These are phyloP conservation scores for Chaetura pelagica DNA, from an alignment of 2,113 vertebrate species.

Conservation along the genomic window DNA sequence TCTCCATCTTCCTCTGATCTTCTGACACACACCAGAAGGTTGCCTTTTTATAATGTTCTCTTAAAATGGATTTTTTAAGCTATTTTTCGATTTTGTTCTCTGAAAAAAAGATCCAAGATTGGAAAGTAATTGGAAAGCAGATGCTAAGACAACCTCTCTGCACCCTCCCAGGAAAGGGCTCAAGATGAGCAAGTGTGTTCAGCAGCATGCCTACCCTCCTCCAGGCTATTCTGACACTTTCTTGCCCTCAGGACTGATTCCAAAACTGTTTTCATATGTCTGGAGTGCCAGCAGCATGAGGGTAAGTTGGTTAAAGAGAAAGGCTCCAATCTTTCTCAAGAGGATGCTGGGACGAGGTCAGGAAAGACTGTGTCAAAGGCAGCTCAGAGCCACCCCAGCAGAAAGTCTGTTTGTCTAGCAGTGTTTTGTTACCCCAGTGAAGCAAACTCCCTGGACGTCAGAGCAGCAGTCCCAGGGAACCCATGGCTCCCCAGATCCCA, in stretches of 20 bases:
- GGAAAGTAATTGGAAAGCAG: background rate
- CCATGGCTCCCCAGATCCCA: background rate
- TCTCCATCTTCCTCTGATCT: constrained; percentile 12
- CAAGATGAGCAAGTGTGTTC: background rate
- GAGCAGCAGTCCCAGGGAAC: background rate
- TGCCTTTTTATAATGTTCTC: background rate
- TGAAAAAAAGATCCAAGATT: background rate
- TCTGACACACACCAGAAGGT: background rate
- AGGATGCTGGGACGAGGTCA: background rate
- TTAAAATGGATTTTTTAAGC: background rate
- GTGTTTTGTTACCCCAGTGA: constrained; percentile 1
- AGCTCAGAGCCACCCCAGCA: background rate
- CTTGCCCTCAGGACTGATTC: background rate
- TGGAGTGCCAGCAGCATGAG: background rate
- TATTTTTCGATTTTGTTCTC: background rate
- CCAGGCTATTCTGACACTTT: background rate
- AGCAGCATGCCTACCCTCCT: background rate
- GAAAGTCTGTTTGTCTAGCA: background rate
- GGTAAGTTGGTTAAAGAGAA: background rate
- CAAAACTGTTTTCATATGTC: background rate
- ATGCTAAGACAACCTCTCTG: background rate
- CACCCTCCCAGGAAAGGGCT: background rate
- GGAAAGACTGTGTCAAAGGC: background rate
- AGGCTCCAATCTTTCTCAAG: background rate
- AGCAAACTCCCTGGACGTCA: background rate